Evolutionary conservation across 2,113 vertebrate genomes (phyloP).

Genomic region (Epinephelus moara): DNA sequence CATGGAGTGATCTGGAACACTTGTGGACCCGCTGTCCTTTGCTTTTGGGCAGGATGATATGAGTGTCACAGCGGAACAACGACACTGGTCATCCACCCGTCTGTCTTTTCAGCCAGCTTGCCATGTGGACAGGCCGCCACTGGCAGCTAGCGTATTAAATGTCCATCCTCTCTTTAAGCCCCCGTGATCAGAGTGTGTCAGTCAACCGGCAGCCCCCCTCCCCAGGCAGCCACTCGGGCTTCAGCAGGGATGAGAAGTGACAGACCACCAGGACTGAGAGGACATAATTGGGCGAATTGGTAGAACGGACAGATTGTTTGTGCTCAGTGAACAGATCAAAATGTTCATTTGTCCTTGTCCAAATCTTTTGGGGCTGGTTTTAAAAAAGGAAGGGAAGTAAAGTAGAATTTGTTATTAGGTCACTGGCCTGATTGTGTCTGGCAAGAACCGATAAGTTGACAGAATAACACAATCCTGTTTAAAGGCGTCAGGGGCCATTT

Average conservation of each 20-base stretch:
- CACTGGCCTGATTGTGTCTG: slow-evolving; percentile 25
- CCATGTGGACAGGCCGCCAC: slow-evolving; percentile 39
- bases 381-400: neutral
- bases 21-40: slow-evolving; percentile 14
- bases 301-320: slow-evolving; percentile 30
- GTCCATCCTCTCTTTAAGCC: slow-evolving; percentile 62
- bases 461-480: slow-evolving; percentile 22
- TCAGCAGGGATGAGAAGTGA: slow-evolving; percentile 61
- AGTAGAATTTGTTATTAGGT: slow-evolving; percentile 14
- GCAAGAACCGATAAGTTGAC: slow-evolving; percentile 30
- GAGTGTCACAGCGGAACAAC: slow-evolving; percentile 27
- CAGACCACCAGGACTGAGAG: slow-evolving; percentile 46
- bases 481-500: slow-evolving; percentile 10
- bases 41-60: neutral
- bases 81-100: slow-evolving; percentile 18
- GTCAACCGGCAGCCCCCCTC: slow-evolving; percentile 31
- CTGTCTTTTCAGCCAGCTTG: slow-evolving; percentile 35
- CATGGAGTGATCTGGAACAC: slow-evolving; percentile 7
- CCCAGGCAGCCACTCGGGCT: slow-evolving; percentile 32
- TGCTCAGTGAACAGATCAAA: slow-evolving; percentile 37
- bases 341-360: slow-evolving; percentile 40
- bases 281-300: slow-evolving; percentile 49
- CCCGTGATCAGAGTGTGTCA: slow-evolving; percentile 55
- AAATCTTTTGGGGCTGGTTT: slow-evolving; percentile 34
- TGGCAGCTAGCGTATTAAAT: slow-evolving; percentile 64